Conservation (phyloP, 1,140 invertebrate genomes). For the Asobara japonica region DNA sequence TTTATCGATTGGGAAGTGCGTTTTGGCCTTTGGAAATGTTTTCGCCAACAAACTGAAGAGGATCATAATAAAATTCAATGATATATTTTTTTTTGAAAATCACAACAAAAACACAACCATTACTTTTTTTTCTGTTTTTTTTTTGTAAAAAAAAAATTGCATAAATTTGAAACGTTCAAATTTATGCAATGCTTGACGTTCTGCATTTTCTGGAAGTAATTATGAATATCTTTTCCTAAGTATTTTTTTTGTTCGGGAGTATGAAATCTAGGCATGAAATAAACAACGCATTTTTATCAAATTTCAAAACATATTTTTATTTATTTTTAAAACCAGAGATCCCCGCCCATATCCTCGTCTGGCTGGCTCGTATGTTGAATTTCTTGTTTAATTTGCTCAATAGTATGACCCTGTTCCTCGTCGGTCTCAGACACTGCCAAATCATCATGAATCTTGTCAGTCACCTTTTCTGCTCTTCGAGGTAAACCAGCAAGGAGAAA, state of each 20-base stretch:
- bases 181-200: no score
- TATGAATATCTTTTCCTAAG: no score
- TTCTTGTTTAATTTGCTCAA: slow-evolving; percentile 44
- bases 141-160: no score
- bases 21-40: slow-evolving; percentile 72
- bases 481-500: slow-evolving; percentile 75
- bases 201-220: no score
- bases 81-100: no score
- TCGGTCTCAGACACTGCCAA: slow-evolving; percentile 84
- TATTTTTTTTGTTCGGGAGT: no score
- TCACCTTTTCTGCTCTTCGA: slow-evolving; percentile 61
- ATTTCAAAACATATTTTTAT: neutral
- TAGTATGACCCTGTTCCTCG: slow-evolving; percentile 69
- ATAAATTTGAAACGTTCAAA: no score
- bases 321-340: slow-evolving; percentile 66
- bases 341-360: slow-evolving; percentile 65
- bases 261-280: no score
- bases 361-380: slow-evolving; percentile 45
- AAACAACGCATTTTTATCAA: no score
- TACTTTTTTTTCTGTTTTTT: no score
- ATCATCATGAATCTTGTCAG: slow-evolving; percentile 74
- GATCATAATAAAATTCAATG: neutral
- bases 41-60: slow-evolving; percentile 45
- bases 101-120: no score
- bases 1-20: slow-evolving; percentile 72